Evolutionary conservation across 2,113 vertebrate species (phyloP).

Genomic region (Gasterosteus aculeatus): DNA sequence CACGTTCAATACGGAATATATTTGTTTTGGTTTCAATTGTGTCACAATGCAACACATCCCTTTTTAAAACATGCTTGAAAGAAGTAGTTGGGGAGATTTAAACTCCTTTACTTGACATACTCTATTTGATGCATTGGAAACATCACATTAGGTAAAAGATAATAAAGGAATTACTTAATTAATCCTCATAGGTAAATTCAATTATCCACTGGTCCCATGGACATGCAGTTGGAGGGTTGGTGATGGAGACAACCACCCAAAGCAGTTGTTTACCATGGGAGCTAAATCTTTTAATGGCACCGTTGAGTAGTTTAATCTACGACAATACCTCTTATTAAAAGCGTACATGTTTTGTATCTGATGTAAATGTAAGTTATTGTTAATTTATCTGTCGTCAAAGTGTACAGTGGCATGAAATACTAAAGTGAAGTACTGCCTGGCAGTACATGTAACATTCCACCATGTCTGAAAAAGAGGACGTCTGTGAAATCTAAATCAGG

Average conservation of each 20-base stretch:
- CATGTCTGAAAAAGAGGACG: neutral
- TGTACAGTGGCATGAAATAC: neutral
- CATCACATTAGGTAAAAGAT: neutral
- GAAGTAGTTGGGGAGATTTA: neutral
- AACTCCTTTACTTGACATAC: slow-evolving; percentile 1
- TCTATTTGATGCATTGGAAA: neutral
- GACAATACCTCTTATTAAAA: neutral
- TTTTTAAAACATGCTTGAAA: neutral
- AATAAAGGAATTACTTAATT: neutral
- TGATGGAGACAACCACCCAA: neutral
- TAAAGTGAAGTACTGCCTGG: neutral
- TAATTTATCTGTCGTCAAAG: neutral
- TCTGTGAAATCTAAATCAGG: neutral
- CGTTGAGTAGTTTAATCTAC: neutral
- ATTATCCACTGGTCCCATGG: too few relatives aligned
- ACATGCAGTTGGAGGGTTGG: neutral
- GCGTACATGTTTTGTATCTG: neutral
- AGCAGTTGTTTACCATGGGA: neutral
- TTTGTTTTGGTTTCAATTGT: neutral
- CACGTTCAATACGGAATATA: neutral
- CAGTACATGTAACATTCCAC: neutral
- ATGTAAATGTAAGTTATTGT: neutral
- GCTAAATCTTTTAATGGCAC: neutral
- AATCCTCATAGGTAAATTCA: neutral
- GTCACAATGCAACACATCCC: neutral